Conservation (phyloP, 2,113 vertebrate species). For the Neofelis nebulosa region DNA sequence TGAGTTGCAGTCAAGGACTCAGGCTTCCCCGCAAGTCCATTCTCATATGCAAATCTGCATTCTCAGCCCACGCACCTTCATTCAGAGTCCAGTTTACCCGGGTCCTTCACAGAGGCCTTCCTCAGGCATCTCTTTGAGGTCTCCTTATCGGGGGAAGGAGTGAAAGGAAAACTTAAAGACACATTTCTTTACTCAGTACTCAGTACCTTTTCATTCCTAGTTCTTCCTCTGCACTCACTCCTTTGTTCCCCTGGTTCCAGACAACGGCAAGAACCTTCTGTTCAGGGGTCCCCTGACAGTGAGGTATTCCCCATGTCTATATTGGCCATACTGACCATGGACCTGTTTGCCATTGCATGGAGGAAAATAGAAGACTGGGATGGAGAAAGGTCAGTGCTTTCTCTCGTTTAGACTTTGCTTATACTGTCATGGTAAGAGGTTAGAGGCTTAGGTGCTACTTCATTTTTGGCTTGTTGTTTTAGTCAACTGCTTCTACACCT, state of each 20-base stretch:
- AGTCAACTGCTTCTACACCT: neutral
- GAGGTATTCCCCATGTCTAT: neutral
- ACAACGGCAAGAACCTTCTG: neutral
- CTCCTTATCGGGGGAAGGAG: neutral
- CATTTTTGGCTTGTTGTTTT: neutral
- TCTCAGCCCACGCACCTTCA: neutral
- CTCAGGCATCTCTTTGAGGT: neutral
- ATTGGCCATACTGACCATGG: neutral
- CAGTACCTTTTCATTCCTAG: neutral
- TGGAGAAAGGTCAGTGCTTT: rapidly evolving
- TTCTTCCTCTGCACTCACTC: neutral
- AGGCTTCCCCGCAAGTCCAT: too few species aligned
- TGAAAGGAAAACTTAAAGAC: neutral
- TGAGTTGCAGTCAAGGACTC: neutral
- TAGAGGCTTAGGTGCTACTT: neutral
- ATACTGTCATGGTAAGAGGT: neutral
- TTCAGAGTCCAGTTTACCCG: neutral
- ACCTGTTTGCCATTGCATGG: neutral
- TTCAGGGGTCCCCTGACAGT: neutral
- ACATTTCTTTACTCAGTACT: neutral
- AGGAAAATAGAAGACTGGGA: neutral
- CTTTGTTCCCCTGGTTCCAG: neutral
- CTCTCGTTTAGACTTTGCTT: neutral
- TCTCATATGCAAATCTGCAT: neutral
- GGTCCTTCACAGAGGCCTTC: neutral